Conservation (phyloP, 2,797 vertebrate species). For the Anabas testudineus region DNA sequence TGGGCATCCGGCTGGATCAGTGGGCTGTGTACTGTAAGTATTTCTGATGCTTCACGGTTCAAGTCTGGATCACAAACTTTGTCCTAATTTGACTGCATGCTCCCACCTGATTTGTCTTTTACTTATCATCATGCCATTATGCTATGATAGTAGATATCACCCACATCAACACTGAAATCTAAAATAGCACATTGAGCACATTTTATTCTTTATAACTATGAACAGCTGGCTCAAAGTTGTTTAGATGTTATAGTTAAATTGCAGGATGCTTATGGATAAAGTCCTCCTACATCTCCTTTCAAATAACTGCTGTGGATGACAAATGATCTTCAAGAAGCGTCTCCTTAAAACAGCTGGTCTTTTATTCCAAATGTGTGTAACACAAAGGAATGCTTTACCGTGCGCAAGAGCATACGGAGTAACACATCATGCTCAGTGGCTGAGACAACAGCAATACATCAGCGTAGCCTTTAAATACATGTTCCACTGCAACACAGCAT, state of each 20-base stretch:
- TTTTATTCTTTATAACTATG: background rate
- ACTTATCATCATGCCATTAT: too few species aligned
- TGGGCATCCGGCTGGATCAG: conserved; percentile 47
- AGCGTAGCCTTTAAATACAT: conserved; percentile 12
- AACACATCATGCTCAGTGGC: conserved; percentile 16
- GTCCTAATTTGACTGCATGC: too few species aligned
- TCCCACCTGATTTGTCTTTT: too few species aligned
- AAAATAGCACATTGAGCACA: background rate
- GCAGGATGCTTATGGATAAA: conserved; percentile 22
- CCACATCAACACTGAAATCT: background rate
- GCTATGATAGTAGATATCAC: background rate
- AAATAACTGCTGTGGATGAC: conserved; percentile 32
- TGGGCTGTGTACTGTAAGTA: conserved; percentile 22
- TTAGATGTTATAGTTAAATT: conserved; percentile 1
- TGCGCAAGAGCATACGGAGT: conserved; percentile 20
- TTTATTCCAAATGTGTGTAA: conserved; percentile 48
- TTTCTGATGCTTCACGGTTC: conserved; percentile 26
- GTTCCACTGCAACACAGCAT: background rate
- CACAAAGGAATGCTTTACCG: conserved; percentile 54
- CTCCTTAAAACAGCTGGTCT: conserved; percentile 45
- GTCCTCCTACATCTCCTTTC: conserved; percentile 35
- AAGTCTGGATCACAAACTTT: conserved; percentile 31
- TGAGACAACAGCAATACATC: conserved; percentile 19
- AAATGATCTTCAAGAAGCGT: conserved; percentile 30
- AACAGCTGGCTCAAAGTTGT: background rate